Conservation (phyloP, 2,888 invertebrate genomes). For the Lysandra coridon region DNA sequence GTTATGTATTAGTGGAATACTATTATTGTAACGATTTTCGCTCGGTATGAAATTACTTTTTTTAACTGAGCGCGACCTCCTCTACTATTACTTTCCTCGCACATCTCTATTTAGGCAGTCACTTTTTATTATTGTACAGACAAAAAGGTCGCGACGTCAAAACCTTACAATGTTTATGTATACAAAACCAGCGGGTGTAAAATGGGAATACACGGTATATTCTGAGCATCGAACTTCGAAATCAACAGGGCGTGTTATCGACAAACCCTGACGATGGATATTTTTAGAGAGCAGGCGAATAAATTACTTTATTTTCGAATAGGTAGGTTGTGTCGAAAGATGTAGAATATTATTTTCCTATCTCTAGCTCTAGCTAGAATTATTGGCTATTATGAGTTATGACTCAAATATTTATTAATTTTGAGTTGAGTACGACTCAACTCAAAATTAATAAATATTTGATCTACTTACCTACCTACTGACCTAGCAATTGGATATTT, state of each 20-base stretch:
- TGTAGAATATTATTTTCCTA: background rate
- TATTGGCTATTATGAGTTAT: no score
- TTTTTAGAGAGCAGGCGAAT: background rate
- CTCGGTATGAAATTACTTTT: no score
- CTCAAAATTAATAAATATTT: no score
- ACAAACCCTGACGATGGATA: constrained; percentile 20
- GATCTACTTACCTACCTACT: no score
- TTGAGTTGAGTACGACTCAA: no score
- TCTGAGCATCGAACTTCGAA: constrained; percentile 25
- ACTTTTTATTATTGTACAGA: background rate
- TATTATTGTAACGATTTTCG: no score
- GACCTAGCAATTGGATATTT: background rate
- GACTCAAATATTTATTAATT: background rate
- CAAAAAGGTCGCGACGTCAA: constrained; percentile 7
- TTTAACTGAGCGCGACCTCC: no score
- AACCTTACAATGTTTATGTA: constrained; percentile 5
- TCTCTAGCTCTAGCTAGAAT: no score
- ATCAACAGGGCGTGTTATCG: constrained; percentile 30
- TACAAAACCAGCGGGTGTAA: constrained; percentile 18
- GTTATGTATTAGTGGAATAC: no score
- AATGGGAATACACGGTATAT: constrained; percentile 4
- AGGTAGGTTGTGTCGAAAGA: background rate
- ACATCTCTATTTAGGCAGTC: background rate
- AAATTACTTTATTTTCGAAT: constrained; percentile 8
- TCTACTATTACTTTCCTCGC: background rate